Evolutionary conservation across 2,113 vertebrate genomes (phyloP).

Genomic region (Ramphastos sulfuratus): DNA sequence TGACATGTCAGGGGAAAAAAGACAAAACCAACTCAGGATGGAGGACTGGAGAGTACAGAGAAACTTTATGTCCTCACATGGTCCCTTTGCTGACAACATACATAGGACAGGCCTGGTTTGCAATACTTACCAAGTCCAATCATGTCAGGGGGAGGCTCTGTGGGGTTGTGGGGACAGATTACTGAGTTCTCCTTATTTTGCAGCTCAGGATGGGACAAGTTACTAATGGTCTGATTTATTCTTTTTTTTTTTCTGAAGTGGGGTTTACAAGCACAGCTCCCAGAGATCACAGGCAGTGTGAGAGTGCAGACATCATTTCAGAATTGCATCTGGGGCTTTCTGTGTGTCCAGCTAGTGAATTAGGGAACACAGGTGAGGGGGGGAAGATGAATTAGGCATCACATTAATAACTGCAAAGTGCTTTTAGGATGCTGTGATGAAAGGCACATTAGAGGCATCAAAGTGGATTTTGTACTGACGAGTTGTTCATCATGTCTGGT

Average conservation of each 20-base stretch:
- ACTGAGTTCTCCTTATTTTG: neutral
- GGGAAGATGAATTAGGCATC: neutral
- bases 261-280: neutral
- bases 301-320: neutral
- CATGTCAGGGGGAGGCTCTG: neutral
- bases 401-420: conserved; percentile 59
- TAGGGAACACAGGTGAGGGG: neutral
- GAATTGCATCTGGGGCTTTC: neutral
- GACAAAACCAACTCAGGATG: neutral
- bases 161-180: neutral
- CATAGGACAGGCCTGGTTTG: neutral
- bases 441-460: conserved; percentile 47
- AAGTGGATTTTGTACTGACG: neutral
- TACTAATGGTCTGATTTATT: neutral
- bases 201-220: neutral
- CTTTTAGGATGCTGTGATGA: conserved; percentile 62
- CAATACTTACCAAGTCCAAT: neutral
- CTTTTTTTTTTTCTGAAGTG: neutral
- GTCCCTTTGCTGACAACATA: neutral
- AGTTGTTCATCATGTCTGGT: neutral
- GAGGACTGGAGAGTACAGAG: conserved; percentile 24
- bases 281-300: accelerated
- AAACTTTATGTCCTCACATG: conserved; percentile 31
- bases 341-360: neutral
- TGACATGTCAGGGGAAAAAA: neutral